Evolutionary conservation across 2,888 invertebrate genomes (phyloP).

Genomic region (Nomada fabriciana): DNA sequence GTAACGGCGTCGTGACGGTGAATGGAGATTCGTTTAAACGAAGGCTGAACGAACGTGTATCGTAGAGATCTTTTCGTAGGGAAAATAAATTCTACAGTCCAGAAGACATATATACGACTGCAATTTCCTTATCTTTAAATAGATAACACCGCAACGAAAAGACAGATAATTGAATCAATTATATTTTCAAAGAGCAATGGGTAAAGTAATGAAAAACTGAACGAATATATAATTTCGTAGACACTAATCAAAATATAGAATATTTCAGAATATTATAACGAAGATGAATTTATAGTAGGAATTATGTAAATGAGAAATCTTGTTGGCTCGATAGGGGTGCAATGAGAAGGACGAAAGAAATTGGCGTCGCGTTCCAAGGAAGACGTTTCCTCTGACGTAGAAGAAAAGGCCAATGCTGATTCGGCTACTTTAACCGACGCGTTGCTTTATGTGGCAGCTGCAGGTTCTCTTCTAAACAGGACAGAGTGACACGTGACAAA

Average conservation of each 20-base stretch:
- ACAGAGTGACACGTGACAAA: conserved; percentile 12
- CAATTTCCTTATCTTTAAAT: too few relatives aligned
- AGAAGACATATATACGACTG: too few relatives aligned
- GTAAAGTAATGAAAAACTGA: too few relatives aligned
- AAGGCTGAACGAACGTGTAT: background rate
- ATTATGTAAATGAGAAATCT: too few relatives aligned
- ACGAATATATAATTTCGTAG: too few relatives aligned
- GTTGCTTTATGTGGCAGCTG: background rate
- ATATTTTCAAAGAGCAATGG: too few relatives aligned
- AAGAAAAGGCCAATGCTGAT: conserved; percentile 15
- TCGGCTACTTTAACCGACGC: conserved; percentile 7
- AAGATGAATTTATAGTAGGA: background rate
- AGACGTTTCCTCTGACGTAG: background rate
- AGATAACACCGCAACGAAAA: too few relatives aligned
- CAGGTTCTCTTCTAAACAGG: conserved; percentile 11
- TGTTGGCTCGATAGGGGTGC: background rate
- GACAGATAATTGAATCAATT: too few relatives aligned
- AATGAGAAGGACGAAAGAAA: background rate
- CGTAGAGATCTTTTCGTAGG: too few relatives aligned
- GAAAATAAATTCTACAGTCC: too few relatives aligned
- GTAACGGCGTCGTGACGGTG: conserved; percentile 9
- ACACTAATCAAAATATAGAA: too few relatives aligned
- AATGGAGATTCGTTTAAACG: conserved; percentile 28
- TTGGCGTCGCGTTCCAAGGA: background rate
- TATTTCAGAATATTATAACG: too few relatives aligned